Base-by-base conservation (phyloP, 2,797 vertebrate species). In the Eulemur mongoz region DNA sequence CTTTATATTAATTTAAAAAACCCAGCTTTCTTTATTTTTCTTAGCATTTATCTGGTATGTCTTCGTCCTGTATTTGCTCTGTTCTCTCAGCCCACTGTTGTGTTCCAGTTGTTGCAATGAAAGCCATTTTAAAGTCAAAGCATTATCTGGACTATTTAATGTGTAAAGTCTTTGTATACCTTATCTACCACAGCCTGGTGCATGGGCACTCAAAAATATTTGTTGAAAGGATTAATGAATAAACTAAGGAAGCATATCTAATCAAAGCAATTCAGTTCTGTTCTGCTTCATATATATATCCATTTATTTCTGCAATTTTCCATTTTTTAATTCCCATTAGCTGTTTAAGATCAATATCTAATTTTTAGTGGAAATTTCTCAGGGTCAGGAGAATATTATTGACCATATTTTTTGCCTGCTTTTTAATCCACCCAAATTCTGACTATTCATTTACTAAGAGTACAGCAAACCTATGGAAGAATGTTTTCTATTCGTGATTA, bases 311-410 rank as follows among this genome's bases (percentile, higher is more conserved):
- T 93, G 50, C 23, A 79, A 61, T 57, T 93, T 91, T 25, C 73
- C 22, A 17, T 80, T 79, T 91, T 32, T 78, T 40, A 87, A 83
- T 79, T 93, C n/a, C 63, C 25, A 4, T 32, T 89, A 54, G 7
- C 73, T 92, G 32, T 72, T 92, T 82, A 84, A 94, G 78, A 94
- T 54, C 38, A 73, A 25, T 73, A 78, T 38, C 52, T 72, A 89
- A 59, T 79, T 96, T 91, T 92, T 15, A 79, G 22, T 35, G 27
- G 17, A 20, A 57, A 63, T 69, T 45, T 84, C 45, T 83, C 43
- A 50, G 76, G 12, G 40, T 27, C 75, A 75, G 63, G 75, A 89
- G 80, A 45, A 80, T 57, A 85, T 73, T n/a, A 69, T 18, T 78
- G 75, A 45, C 43, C 18, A 13, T 57, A 50, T 72, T 69, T 83